Evolutionary conservation across 2,797 vertebrate species (phyloP).

Genomic region (Coracias cyanogaster): DNA sequence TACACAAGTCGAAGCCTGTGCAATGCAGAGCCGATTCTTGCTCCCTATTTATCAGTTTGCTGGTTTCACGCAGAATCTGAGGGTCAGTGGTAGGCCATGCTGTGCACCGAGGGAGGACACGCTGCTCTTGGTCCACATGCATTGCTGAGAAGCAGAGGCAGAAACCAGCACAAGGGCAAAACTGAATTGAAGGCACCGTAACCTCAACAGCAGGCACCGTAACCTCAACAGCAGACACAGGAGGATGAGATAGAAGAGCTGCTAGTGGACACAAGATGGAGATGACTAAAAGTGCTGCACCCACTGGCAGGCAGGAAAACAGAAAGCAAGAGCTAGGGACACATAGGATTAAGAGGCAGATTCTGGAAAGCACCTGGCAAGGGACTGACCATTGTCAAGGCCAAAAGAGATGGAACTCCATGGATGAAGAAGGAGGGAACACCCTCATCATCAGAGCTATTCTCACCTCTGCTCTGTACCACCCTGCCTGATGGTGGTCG

Average conservation of each 20-base stretch:
- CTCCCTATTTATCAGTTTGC: not conserved
- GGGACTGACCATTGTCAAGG: not conserved
- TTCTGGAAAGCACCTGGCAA: not conserved
- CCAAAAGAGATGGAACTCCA: not conserved
- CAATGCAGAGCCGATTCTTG: not conserved
- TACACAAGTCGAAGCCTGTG: not conserved
- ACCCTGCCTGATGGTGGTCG: not conserved
- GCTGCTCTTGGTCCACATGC: not conserved
- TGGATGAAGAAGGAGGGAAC: not conserved
- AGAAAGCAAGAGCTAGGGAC: not conserved
- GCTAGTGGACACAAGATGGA: not conserved
- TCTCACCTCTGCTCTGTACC: not conserved
- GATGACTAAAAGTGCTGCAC: not conserved
- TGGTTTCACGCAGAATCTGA: not conserved
- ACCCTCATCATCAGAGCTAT: rapidly evolving
- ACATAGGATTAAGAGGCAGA: not conserved
- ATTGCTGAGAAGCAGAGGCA: not conserved
- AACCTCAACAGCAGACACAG: rapidly evolving
- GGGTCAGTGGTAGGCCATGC: not conserved
- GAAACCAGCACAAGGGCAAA: not conserved
- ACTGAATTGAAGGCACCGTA: not conserved
- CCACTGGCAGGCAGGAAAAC: not conserved
- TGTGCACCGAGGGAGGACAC: not conserved
- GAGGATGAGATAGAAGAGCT: rapidly evolving
- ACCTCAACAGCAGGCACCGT: not conserved